Conservation (phyloP, 1,140 invertebrate genomes). For the Drosophila baimaii region DNA sequence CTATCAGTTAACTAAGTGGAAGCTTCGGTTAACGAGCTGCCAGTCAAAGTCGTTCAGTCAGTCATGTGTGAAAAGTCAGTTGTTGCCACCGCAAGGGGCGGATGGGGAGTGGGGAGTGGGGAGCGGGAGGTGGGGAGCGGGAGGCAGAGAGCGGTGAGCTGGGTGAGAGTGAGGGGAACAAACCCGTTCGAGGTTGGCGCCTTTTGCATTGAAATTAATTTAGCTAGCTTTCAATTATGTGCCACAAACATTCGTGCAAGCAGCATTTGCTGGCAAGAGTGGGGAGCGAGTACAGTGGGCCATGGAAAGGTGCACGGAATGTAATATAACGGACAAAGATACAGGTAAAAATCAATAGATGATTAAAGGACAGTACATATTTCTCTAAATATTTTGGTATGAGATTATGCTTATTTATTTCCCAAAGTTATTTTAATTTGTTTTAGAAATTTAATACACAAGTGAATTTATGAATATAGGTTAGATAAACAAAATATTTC, state of each 20-base stretch:
- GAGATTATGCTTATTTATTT: too few relatives aligned
- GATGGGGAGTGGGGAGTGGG: neutral
- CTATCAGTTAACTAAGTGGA: conserved; percentile 72
- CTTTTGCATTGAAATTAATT: conserved; percentile 82
- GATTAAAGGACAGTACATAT: neutral
- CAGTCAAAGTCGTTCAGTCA: conserved; percentile 53
- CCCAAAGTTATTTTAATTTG: too few relatives aligned
- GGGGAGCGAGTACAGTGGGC: conserved; percentile 20
- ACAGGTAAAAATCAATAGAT: too few relatives aligned
- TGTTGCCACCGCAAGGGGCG: conserved; percentile 43
- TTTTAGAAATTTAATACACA: too few relatives aligned
- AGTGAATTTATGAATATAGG: too few relatives aligned
- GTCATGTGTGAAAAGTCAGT: conserved; percentile 76
- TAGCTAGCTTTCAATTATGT: conserved; percentile 83
- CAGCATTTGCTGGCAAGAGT: conserved; percentile 27
- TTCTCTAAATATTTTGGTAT: neutral
- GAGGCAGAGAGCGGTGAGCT: neutral
- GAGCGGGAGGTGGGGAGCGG: neutral
- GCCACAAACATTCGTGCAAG: conserved; percentile 79
- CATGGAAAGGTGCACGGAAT: neutral
- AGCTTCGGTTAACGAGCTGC: conserved; percentile 75
- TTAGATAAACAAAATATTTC: too few relatives aligned
- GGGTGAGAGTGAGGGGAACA: conserved; percentile 4
- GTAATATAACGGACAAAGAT: neutral
- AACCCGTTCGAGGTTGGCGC: conserved; percentile 61